Evolutionary conservation across 1,140 invertebrate species (phyloP).

Genomic region (Whitmania pigra): DNA sequence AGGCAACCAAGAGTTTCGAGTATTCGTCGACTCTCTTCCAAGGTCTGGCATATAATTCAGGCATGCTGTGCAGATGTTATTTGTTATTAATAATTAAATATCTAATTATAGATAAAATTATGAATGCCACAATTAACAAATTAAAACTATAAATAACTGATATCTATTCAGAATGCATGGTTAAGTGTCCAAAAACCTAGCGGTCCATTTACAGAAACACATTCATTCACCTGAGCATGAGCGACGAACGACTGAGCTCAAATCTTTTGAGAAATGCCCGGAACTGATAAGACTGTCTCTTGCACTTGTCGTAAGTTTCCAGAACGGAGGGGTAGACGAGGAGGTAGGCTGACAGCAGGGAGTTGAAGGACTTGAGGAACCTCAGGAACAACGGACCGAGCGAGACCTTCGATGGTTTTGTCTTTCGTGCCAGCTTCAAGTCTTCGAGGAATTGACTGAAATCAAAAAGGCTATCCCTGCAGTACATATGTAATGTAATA

Average conservation of each 20-base stretch:
- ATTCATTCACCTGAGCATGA: conserved; percentile 1
- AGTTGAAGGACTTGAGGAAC: not conserved
- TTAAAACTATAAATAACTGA: no score
- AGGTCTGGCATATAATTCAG: not conserved
- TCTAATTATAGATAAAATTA: no score
- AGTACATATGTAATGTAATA: no score
- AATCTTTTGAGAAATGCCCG: not conserved
- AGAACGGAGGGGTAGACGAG: not conserved
- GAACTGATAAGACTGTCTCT: not conserved
- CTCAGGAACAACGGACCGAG: not conserved
- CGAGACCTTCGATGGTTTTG: not conserved
- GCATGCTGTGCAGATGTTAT: not conserved
- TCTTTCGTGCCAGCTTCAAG: not conserved
- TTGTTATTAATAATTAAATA: no score
- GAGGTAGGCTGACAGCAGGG: not conserved
- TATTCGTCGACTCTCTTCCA: conserved; percentile 2
- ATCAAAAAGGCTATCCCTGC: no score
- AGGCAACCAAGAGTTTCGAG: not conserved
- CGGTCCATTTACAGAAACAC: no score
- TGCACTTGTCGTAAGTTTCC: not conserved
- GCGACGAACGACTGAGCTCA: not conserved
- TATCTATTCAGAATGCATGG: no score
- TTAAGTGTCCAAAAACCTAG: no score
- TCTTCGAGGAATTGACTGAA: conserved; percentile 1
- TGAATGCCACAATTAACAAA: no score